These are phyloP conservation scores for Drosophila crucigera DNA, from an alignment of 2,888 invertebrate species.

Conservation along the genomic window DNA sequence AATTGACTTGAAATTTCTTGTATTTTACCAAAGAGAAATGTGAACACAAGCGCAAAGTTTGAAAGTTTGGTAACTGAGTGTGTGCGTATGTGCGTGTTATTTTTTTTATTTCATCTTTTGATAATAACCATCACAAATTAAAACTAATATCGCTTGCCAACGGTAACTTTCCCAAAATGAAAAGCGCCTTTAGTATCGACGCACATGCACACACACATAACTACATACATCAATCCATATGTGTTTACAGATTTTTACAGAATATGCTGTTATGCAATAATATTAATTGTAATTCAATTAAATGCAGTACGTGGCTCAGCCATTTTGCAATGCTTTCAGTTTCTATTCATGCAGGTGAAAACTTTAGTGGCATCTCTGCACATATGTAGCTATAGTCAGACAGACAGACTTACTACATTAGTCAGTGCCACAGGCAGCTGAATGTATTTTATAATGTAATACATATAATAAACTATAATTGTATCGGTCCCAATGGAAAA, in stretches of 20 bases:
- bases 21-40: slow-evolving; percentile 68
- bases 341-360: slow-evolving; percentile 54
- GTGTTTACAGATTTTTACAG: slow-evolving; percentile 52
- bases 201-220: neutral
- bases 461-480: neutral
- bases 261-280: slow-evolving; percentile 62
- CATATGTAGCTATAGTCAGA: neutral
- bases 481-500: neutral
- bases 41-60: slow-evolving; percentile 51
- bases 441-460: neutral
- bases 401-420: neutral
- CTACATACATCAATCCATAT: neutral
- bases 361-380: neutral
- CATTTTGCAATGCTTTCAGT: slow-evolving; percentile 76
- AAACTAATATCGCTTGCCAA: slow-evolving; percentile 59
- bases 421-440: neutral
- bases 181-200: slow-evolving; percentile 55
- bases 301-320: slow-evolving; percentile 46
- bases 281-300: slow-evolving; percentile 70
- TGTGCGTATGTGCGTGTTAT: slow-evolving; percentile 28
- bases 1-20: slow-evolving; percentile 74
- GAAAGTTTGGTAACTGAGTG: slow-evolving; percentile 67
- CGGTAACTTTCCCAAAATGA: slow-evolving; percentile 74
- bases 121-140: slow-evolving; percentile 76
- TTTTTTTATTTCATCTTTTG: slow-evolving; percentile 66